Evolutionary conservation across 2,113 vertebrate genomes (phyloP).

Genomic region (Butorides virescens): DNA sequence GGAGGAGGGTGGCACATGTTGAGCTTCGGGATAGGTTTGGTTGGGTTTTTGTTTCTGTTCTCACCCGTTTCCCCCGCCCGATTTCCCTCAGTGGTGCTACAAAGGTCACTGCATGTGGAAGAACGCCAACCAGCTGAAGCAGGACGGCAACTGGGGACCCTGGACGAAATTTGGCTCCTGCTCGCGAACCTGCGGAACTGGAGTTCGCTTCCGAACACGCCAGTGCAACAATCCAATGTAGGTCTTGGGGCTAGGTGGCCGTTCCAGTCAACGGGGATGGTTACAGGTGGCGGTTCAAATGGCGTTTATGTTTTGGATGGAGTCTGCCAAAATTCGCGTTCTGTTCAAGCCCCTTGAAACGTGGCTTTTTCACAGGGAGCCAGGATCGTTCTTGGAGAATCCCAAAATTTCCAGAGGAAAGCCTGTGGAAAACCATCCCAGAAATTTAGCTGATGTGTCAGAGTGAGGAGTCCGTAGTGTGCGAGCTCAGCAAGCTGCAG

Average conservation of each 20-base stretch:
- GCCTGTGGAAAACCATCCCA: background rate
- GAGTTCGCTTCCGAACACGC: slow-evolving; percentile 91
- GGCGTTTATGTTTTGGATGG: background rate
- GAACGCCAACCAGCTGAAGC: slow-evolving; percentile 89
- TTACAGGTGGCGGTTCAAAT: background rate
- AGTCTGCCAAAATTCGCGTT: background rate
- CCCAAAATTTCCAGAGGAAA: background rate
- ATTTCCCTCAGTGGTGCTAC: slow-evolving; percentile 90
- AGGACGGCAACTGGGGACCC: slow-evolving; percentile 90
- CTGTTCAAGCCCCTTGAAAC: background rate
- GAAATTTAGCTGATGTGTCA: background rate
- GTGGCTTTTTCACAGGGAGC: background rate
- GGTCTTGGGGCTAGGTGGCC: background rate
- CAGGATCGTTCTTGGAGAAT: background rate
- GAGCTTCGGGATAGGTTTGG: rapidly evolving
- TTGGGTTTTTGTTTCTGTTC: background rate
- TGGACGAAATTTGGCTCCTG: slow-evolving; percentile 95
- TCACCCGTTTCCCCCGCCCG: background rate
- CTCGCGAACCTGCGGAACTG: slow-evolving; percentile 91
- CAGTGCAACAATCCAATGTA: slow-evolving; percentile 94
- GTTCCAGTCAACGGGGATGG: too few species aligned
- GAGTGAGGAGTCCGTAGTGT: background rate
- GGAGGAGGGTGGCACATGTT: background rate
- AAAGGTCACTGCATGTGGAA: slow-evolving; percentile 99
- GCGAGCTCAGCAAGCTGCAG: background rate